Conservation (phyloP, 2,113 vertebrate genomes). For the Neolamprologus longior region DNA sequence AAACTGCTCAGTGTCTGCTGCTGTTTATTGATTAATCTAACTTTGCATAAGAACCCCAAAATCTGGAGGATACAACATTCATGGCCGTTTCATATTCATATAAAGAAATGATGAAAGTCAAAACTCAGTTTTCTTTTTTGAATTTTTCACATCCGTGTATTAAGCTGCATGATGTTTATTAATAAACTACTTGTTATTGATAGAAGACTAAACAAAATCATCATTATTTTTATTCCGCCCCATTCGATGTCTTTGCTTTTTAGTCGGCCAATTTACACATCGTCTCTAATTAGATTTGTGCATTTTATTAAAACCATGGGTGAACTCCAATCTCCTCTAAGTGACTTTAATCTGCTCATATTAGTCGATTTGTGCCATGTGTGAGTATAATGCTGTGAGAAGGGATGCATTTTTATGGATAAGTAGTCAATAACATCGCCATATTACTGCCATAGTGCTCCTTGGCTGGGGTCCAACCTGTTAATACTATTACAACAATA, state of each 20-base stretch:
- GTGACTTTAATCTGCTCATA: constrained; percentile 61
- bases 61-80: background rate
- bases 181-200: background rate
- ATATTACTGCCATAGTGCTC: constrained; percentile 50
- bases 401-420: constrained; percentile 63
- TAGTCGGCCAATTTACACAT: constrained; percentile 46
- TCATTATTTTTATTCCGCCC: background rate
- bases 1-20: background rate
- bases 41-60: background rate
- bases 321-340: constrained; percentile 59
- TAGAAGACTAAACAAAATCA: background rate
- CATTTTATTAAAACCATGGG: constrained; percentile 54
- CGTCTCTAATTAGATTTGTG: constrained; percentile 46
- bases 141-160: background rate
- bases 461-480: constrained; percentile 64
- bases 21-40: background rate
- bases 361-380: constrained; percentile 48
- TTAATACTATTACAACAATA: constrained; percentile 68
- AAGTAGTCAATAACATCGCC: constrained; percentile 71
- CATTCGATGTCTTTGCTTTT: background rate
- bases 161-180: background rate
- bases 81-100: background rate
- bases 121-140: background rate
- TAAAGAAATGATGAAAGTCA: background rate
- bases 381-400: constrained; percentile 52